Conservation (phyloP, 2,888 invertebrate genomes). For the Halictus quadricinctus region DNA sequence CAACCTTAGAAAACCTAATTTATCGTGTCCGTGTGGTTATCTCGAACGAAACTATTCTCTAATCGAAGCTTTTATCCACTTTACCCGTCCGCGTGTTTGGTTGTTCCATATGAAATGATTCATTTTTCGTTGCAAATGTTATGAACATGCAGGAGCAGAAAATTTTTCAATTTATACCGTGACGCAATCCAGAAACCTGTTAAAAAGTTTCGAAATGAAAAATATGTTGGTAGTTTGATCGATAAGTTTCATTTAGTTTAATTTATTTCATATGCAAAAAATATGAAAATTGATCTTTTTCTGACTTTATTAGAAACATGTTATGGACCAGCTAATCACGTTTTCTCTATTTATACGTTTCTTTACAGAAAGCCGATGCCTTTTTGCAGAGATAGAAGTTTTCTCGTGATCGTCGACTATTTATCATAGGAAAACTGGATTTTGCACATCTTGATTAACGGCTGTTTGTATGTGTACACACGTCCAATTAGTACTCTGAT, state of each 20-base stretch:
- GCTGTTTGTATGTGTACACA: neutral
- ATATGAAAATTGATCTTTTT: neutral
- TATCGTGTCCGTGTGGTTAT: neutral
- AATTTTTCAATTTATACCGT: neutral
- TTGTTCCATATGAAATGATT: too few species aligned
- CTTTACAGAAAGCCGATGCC: neutral
- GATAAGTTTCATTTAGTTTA: neutral
- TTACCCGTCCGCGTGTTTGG: neutral
- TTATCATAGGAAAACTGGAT: neutral
- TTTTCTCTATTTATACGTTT: neutral
- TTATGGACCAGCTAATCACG: neutral
- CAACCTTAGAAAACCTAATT: neutral
- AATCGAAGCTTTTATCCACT: neutral
- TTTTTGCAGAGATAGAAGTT: neutral
- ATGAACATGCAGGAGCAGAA: neutral
- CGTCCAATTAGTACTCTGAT: neutral
- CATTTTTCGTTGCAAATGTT: neutral
- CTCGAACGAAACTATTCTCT: neutral
- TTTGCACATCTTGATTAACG: neutral
- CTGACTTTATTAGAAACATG: neutral
- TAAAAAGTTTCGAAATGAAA: neutral
- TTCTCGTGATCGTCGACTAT: neutral
- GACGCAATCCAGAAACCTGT: neutral
- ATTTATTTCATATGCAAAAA: neutral
- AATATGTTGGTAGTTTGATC: neutral